Percentiles rank a stretch among this genome's conserved stretches.
These are phyloP conservation scores for Gymnocypris eckloni DNA, from an alignment of 2,797 vertebrate species.

Conservation along the genomic window DNA sequence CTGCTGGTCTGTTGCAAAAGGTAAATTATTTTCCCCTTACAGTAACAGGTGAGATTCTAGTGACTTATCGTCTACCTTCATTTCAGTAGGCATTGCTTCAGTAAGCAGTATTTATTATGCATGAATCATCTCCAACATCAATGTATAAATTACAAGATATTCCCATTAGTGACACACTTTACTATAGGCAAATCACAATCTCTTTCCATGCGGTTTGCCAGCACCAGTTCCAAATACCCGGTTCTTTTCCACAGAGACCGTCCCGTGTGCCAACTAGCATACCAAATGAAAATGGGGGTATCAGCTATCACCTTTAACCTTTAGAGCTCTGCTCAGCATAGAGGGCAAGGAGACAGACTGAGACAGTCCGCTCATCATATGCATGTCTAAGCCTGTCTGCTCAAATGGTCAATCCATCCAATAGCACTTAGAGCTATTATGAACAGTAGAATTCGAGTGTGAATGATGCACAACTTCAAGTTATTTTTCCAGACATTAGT, in stretches of 20 bases:
- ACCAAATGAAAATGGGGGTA: constrained; percentile 56
- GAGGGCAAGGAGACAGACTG: constrained; percentile 26
- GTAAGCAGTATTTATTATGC: neutral
- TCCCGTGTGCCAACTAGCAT: constrained; percentile 45
- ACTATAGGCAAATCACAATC: neutral
- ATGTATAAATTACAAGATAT: neutral
- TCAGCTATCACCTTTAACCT: constrained; percentile 61
- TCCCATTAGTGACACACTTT: constrained; percentile 2
- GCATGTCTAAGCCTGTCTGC: neutral
- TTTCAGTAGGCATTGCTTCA: neutral
- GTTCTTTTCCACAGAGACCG: constrained; percentile 54
- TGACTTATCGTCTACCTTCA: neutral
- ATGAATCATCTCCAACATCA: neutral
- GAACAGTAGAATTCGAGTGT: neutral
- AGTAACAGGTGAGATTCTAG: neutral
- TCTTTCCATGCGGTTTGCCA: constrained; percentile 54
- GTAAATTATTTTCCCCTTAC: neutral
- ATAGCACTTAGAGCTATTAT: constrained; percentile 1
- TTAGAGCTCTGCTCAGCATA: constrained; percentile 41
- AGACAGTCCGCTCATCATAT: neutral
- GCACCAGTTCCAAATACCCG: constrained; percentile 47
- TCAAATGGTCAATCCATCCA: neutral
- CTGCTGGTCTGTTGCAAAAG: constrained; percentile 49
- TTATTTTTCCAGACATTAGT: neutral
- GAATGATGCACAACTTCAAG: neutral